Conservation (phyloP, 2,797 vertebrate genomes). For the Bovichtus diacanthus region DNA sequence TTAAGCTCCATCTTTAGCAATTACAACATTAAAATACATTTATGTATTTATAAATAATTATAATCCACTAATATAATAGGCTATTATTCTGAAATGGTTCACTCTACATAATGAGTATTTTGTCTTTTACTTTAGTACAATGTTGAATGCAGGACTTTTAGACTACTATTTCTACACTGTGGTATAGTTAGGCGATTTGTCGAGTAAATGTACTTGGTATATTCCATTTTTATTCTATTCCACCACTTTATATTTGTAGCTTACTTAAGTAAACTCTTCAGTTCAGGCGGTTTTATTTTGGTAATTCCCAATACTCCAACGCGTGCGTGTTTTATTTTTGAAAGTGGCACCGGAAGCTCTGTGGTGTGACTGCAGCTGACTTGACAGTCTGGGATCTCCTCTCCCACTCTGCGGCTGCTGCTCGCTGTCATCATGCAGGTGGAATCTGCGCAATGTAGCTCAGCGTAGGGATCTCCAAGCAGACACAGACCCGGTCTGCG, state of each 20-base stretch:
- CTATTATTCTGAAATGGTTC: too few relatives aligned
- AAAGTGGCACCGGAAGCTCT: slow-evolving; percentile 7
- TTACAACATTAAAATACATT: too few relatives aligned
- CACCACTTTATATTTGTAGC: not conserved
- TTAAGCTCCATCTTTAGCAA: too few relatives aligned
- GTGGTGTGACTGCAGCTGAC: fast-evolving
- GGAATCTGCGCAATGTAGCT: slow-evolving; percentile 79
- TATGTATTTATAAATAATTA: too few relatives aligned
- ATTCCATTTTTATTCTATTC: too few relatives aligned
- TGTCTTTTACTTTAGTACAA: too few relatives aligned
- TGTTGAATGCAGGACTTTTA: too few relatives aligned
- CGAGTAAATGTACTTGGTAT: too few relatives aligned
- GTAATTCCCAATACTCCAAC: not conserved
- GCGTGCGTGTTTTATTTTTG: slow-evolving; percentile 52
- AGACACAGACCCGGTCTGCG: slow-evolving; percentile 29
- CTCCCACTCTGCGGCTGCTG: slow-evolving; percentile 69
- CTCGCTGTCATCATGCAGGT: slow-evolving; percentile 85
- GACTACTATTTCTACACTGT: too few relatives aligned
- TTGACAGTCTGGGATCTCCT: slow-evolving; percentile 27
- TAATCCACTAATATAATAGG: too few relatives aligned
- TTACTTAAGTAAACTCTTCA: not conserved
- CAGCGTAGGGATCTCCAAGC: slow-evolving; percentile 18
- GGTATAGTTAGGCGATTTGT: too few relatives aligned
- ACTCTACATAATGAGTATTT: too few relatives aligned
- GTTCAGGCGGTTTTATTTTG: slow-evolving; percentile 51